Conservation (phyloP, 1,140 invertebrate species). For the Monomorium pharaonis region DNA sequence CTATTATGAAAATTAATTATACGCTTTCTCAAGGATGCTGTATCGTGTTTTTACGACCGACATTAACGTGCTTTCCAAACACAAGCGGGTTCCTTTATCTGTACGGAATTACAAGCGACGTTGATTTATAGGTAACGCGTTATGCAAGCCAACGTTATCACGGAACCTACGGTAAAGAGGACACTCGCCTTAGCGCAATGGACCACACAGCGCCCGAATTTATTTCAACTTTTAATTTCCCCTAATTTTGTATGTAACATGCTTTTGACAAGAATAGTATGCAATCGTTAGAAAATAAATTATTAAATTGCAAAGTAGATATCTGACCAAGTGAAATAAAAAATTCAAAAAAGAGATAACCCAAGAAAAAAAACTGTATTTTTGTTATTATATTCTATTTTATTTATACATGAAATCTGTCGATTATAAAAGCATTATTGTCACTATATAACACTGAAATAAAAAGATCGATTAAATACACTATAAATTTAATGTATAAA, state of each 20-base stretch:
- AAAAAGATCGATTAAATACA: not conserved
- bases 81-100: slow-evolving; percentile 30
- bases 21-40: not conserved
- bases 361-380: not conserved
- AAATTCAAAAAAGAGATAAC: not conserved
- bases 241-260: not conserved
- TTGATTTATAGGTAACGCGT: slow-evolving; percentile 28
- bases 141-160: slow-evolving; percentile 27
- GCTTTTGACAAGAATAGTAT: not conserved
- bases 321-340: not conserved
- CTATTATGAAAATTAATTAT: not conserved
- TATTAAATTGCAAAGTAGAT: not conserved
- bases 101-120: slow-evolving; percentile 9
- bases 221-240: not conserved
- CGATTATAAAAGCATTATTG: not conserved
- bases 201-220: not conserved
- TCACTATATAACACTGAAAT: not conserved
- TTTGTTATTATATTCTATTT: not conserved
- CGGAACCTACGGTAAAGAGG: not conserved
- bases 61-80: not conserved
- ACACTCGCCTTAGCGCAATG: not conserved
- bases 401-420: not conserved
- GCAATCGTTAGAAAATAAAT: not conserved
- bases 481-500: not conserved
- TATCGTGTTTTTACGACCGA: slow-evolving; percentile 7